Conservation (phyloP, 2,888 invertebrate genomes). For the Andricus quercusramuli region DNA sequence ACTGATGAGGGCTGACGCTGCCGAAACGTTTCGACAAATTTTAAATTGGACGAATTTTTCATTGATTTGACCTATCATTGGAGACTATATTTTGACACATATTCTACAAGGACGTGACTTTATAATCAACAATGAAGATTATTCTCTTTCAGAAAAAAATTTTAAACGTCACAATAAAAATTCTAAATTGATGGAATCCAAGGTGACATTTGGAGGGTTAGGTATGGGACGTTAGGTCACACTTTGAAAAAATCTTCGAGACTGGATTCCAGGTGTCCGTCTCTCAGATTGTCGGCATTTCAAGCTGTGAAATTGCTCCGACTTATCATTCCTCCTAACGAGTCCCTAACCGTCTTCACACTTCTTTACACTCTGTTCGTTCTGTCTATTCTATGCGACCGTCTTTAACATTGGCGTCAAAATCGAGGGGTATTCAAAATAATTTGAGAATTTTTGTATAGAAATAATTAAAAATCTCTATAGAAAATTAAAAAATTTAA, state of each 20-base stretch:
- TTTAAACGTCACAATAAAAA: neutral
- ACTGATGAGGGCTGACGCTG: no score
- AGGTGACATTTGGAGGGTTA: slow-evolving; percentile 8
- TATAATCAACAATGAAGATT: no score
- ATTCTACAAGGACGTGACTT: no score
- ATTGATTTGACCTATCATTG: no score
- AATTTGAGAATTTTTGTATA: neutral
- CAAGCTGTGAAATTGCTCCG: slow-evolving; percentile 70
- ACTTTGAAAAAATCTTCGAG: slow-evolving; percentile 2
- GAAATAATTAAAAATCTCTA: neutral
- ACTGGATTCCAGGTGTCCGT: slow-evolving; percentile 20
- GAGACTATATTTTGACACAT: no score
- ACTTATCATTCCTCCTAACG: slow-evolving; percentile 77
- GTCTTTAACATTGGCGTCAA: slow-evolving; percentile 60
- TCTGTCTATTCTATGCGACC: slow-evolving; percentile 44
- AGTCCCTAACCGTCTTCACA: slow-evolving; percentile 73
- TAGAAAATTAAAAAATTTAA: neutral
- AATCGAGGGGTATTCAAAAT: slow-evolving; percentile 41
- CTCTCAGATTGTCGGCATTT: slow-evolving; percentile 33
- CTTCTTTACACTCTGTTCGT: slow-evolving; percentile 62
- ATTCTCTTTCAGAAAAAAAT: neutral
- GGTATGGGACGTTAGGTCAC: neutral
- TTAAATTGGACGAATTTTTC: no score
- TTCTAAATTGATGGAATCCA: neutral
- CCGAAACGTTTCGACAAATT: no score